These are phyloP conservation scores for Rallus limicola DNA, from an alignment of 2,113 vertebrate species.

Conservation along the genomic window DNA sequence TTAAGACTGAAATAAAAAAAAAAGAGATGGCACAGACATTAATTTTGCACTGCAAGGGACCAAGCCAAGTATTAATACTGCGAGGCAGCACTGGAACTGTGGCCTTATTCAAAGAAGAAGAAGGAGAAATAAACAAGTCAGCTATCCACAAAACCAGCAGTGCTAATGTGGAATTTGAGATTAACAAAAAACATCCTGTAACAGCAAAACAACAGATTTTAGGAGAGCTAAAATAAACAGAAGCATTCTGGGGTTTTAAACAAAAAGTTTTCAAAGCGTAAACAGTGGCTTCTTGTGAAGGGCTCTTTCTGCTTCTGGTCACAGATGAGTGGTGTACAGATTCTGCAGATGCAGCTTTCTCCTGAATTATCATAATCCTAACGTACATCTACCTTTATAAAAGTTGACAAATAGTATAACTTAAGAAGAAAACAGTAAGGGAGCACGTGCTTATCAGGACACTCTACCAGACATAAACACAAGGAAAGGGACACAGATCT, in stretches of 20 bases:
- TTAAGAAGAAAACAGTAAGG: neutral
- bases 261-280: neutral
- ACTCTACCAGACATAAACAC: neutral
- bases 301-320: neutral
- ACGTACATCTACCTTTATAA: neutral
- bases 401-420: neutral
- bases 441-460: neutral
- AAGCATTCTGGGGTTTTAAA: neutral
- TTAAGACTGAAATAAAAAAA: neutral
- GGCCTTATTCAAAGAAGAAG: neutral
- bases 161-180: neutral
- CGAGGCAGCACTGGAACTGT: neutral
- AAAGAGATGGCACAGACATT: neutral
- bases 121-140: neutral
- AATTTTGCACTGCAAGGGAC: neutral
- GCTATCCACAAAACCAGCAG: neutral
- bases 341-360: neutral
- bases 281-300: neutral
- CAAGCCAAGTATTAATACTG: neutral
- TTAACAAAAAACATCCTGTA: neutral
- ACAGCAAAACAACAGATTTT: neutral
- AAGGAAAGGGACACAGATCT: rapidly evolving
- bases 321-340: neutral
- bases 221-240: neutral
- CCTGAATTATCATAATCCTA: neutral